A percentile compares a stretch with the other conserved stretches of the same genome.
Conservation (phyloP, 2,888 invertebrate species). For the Cephus pygmeus region DNA sequence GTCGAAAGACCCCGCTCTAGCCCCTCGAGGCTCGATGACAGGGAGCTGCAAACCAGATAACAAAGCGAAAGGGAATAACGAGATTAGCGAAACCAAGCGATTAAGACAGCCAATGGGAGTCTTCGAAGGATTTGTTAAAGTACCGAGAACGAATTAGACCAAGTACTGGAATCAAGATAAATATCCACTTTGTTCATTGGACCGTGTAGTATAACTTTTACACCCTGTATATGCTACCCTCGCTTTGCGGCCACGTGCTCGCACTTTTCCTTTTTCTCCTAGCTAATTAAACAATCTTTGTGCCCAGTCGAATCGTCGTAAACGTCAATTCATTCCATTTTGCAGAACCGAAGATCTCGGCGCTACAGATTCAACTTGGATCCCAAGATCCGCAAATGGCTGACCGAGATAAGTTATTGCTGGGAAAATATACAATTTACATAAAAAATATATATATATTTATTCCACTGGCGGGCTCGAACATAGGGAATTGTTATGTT, state of each 20-base stretch:
- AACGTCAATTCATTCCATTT: not conserved
- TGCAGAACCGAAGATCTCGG: not conserved
- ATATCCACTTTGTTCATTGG: not conserved
- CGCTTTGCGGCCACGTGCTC: not conserved
- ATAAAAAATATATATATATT: not conserved
- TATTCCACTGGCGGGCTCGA: not conserved
- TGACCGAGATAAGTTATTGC: not conserved
- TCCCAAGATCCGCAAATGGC: not conserved
- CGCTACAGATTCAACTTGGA: not conserved
- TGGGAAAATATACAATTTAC: not conserved
- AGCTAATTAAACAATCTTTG: not conserved
- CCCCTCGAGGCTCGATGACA: not conserved
- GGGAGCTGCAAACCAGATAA: not conserved
- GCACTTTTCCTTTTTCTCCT: not conserved
- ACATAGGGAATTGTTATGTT: not conserved
- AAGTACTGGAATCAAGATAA: not conserved
- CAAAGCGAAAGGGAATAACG: not conserved
- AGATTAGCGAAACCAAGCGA: not conserved
- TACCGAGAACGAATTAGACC: not conserved
- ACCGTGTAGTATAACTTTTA: not conserved
- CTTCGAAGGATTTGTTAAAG: not conserved
- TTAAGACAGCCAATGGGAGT: not conserved
- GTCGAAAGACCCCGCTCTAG: not conserved
- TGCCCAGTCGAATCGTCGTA: not conserved
- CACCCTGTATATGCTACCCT: not conserved